A percentile compares a stretch with the other conserved stretches of the same genome.
Conservation (phyloP, 2,113 vertebrate genomes). For the Tapirus terrestris region DNA sequence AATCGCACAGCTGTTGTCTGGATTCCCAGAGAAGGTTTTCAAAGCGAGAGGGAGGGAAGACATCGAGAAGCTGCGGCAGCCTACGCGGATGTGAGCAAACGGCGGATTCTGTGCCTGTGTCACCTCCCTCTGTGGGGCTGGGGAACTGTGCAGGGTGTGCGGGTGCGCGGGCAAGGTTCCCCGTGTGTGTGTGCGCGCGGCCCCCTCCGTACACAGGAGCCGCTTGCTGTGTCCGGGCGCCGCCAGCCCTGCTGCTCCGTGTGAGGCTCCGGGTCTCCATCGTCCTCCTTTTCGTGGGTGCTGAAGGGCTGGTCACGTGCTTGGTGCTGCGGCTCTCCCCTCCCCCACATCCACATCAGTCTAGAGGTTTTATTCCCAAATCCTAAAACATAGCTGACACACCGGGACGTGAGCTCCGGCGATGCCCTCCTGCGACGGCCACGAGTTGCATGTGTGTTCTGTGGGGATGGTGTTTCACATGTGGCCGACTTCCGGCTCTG, state of each 20-base stretch:
- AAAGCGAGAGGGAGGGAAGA: not conserved
- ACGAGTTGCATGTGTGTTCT: rapidly evolving
- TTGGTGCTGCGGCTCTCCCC: rapidly evolving
- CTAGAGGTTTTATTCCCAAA: not conserved
- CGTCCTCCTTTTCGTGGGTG: not conserved
- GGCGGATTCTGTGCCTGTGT: slow-evolving; percentile 58
- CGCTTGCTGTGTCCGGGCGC: rapidly evolving
- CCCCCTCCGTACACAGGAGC: not conserved
- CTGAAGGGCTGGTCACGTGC: not conserved
- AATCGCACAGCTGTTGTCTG: slow-evolving; percentile 23
- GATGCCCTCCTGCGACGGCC: rapidly evolving
- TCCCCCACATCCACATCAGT: rapidly evolving
- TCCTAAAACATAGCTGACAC: rapidly evolving
- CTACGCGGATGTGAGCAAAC: not conserved
- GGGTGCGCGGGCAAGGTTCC: not conserved
- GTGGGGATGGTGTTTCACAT: not conserved
- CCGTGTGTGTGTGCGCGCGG: too few relatives aligned
- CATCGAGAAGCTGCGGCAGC: rapidly evolving
- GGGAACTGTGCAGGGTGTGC: not conserved
- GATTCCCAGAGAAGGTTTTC: slow-evolving; percentile 17
- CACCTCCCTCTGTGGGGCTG: slow-evolving; percentile 45
- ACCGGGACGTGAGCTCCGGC: rapidly evolving
- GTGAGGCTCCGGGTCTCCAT: not conserved
- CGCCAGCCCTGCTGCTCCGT: not conserved
- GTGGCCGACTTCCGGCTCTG: rapidly evolving